phyloP scores from a whole-genome alignment of 1,140 invertebrate species.

The Scaptomyza pallida region DNA sequence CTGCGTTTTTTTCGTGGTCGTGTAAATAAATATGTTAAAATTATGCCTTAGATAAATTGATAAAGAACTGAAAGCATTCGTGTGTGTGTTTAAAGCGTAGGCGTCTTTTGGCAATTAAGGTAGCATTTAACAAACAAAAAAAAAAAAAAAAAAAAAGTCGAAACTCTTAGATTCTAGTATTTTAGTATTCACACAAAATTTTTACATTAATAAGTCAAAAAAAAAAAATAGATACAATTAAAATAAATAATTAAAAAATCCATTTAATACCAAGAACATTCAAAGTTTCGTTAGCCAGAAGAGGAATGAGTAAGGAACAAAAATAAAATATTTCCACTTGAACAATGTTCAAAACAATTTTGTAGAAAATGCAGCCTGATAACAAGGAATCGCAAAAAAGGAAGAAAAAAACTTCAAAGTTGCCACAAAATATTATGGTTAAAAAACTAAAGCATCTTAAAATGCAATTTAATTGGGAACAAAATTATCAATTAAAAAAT shows the following conservation, averaged over 20 bases:
- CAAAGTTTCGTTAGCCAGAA: too few species aligned
- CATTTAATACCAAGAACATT: background rate
- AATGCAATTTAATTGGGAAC: constrained; percentile 12
- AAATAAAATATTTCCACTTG: background rate
- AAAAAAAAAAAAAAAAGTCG: too few species aligned
- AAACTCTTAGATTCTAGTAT: too few species aligned
- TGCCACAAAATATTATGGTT: too few species aligned
- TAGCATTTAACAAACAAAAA: background rate
- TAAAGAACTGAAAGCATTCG: background rate
- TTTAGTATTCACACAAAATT: too few species aligned
- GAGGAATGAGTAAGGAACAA: too few species aligned
- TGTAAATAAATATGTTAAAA: constrained; percentile 5
- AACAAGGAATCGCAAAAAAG: too few species aligned
- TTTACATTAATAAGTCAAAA: too few species aligned
- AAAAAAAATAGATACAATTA: too few species aligned
- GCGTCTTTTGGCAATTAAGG: background rate
- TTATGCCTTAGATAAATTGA: background rate
- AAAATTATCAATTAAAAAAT: too few species aligned
- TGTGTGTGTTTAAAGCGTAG: background rate
- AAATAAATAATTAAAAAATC: background rate
- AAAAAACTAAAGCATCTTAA: constrained; percentile 28
- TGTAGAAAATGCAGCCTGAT: too few species aligned
- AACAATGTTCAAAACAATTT: background rate
- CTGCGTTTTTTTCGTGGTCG: background rate
- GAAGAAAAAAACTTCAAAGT: too few species aligned